phyloP scores from a whole-genome alignment of 2,113 vertebrate genomes.

The Oophaga pumilio region DNA sequence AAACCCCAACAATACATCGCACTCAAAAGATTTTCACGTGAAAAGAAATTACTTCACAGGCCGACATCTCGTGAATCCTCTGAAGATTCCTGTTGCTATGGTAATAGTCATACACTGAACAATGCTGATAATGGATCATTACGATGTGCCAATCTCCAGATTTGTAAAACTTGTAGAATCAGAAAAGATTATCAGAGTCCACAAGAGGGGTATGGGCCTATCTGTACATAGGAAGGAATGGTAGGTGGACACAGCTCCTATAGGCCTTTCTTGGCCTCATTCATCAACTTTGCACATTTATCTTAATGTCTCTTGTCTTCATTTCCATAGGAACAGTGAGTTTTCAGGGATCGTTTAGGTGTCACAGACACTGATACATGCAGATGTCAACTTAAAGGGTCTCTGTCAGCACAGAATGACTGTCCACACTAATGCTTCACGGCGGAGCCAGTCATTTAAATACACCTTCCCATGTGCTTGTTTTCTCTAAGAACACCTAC shows the following conservation, averaged over 20 bases:
- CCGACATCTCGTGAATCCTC: not conserved
- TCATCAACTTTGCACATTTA: not conserved
- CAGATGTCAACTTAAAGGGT: not conserved
- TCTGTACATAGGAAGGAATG: not conserved
- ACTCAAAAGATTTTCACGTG: not conserved
- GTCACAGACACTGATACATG: not conserved
- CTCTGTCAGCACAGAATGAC: no score
- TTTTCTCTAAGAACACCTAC: no score
- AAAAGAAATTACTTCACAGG: not conserved
- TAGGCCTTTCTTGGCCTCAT: not conserved
- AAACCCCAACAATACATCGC: not conserved
- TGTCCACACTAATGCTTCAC: no score
- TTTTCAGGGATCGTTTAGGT: not conserved
- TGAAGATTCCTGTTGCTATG: constrained; percentile 33
- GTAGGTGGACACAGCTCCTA: not conserved
- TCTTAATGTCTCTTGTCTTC: not conserved
- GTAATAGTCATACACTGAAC: constrained; percentile 21
- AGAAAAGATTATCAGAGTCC: not conserved
- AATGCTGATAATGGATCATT: constrained; percentile 11
- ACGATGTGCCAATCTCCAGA: not conserved
- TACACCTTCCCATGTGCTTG: no score
- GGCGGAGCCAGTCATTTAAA: no score
- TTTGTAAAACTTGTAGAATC: not conserved
- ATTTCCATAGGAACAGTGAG: not conserved
- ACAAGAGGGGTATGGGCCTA: not conserved